A percentile compares a stretch with the other conserved stretches of the same genome.
phyloP scores from a whole-genome alignment of 2,113 vertebrate species.

The Ameiurus melas region DNA sequence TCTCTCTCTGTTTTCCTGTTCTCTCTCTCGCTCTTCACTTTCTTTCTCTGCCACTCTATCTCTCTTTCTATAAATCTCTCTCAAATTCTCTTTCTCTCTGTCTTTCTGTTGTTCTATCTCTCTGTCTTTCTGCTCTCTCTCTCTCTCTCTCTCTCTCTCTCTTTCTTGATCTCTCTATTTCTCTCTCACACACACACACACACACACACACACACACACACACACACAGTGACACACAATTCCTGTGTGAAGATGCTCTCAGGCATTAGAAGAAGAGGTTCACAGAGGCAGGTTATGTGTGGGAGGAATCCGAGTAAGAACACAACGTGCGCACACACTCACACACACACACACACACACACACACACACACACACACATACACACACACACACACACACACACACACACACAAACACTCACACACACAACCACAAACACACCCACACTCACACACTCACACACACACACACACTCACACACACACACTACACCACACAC shows the following conservation, averaged over 20 bases:
- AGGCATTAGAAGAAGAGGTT: constrained; percentile 55
- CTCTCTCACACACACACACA: constrained; percentile 26
- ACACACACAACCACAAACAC: no score
- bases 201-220: constrained; percentile 37
- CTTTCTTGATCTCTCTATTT: constrained; percentile 6
- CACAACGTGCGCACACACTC: constrained; percentile 7
- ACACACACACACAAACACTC: not conserved
- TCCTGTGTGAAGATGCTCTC: constrained; percentile 37
- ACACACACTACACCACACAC: constrained; percentile 7
- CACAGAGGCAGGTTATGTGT: constrained; percentile 60
- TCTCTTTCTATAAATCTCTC: not conserved
- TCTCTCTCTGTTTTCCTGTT: not conserved
- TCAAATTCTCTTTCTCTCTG: constrained; percentile 7
- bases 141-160: not conserved
- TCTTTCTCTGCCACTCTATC: not conserved
- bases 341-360: not conserved
- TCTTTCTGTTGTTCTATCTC: constrained; percentile 41
- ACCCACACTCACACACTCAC: not conserved
- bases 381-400: not conserved
- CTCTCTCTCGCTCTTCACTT: not conserved
- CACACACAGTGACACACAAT: constrained; percentile 24
- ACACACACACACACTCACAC: not conserved
- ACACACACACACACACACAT: not conserved
- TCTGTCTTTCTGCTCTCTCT: constrained; percentile 23
- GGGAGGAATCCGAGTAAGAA: constrained; percentile 60